phyloP scores from a whole-genome alignment of 92 coral and sea anemone genomes.

The Isaurus tuberculatus region DNA sequence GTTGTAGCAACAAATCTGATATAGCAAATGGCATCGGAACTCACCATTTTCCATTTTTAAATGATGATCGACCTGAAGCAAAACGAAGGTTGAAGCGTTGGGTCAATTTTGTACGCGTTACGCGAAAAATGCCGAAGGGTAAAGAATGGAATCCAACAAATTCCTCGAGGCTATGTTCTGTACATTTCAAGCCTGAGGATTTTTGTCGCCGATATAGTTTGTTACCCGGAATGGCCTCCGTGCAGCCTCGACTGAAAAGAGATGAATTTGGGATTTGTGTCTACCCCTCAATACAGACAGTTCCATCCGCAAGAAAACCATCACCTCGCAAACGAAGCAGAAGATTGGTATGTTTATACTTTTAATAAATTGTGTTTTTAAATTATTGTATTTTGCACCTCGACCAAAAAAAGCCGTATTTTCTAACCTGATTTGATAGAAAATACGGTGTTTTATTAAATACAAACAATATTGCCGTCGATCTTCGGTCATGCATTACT shows the following conservation, averaged over 20 bases:
- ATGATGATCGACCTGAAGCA: slow-evolving; percentile 9
- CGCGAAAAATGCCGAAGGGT: slow-evolving; percentile 16
- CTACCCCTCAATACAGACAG: no score
- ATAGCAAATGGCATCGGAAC: background rate
- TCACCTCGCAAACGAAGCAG: no score
- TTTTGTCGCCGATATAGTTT: background rate
- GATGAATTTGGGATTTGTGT: no score
- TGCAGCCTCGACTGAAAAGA: background rate
- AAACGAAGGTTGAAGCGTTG: slow-evolving; percentile 18
- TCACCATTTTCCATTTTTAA: no score
- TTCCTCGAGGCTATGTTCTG: slow-evolving; percentile 1
- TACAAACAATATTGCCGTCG: background rate
- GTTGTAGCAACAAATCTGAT: no score
- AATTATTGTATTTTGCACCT: background rate
- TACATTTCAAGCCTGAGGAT: slow-evolving; percentile 4
- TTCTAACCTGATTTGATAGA: background rate
- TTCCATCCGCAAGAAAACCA: slow-evolving; percentile 4
- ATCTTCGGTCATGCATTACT: background rate
- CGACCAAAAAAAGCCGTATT: background rate
- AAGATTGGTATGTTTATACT: slow-evolving; percentile 11
- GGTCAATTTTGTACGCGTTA: slow-evolving; percentile 4
- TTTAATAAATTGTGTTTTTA: background rate
- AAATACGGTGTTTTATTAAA: background rate
- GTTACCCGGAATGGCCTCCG: background rate
- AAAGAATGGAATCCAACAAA: slow-evolving; percentile 13